Percentiles rank a stretch among this genome's conserved stretches.
Evolutionary conservation across 92 coral and sea anemone species (phyloP).

Genomic region (Bergia puertoricense): DNA sequence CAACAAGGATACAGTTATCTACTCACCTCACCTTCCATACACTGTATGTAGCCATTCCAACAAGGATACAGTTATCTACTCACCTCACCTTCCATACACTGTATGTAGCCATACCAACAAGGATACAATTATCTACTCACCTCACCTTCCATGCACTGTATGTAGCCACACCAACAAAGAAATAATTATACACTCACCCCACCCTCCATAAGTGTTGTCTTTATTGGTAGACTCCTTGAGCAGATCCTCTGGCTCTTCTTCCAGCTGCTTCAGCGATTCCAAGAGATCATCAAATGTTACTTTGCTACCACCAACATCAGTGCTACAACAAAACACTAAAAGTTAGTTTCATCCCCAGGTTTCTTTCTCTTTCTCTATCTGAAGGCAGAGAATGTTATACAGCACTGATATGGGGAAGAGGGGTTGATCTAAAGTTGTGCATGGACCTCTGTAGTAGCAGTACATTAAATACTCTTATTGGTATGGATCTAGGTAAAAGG

Average conservation of each 20-base stretch:
- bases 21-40: slow-evolving; percentile 33
- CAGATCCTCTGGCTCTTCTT: slow-evolving; percentile 84
- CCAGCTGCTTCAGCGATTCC: slow-evolving; percentile 92
- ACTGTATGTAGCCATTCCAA: no score
- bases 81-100: neutral
- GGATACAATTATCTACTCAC: neutral
- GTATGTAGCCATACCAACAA: neutral
- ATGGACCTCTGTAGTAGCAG: neutral
- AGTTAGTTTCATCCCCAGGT: neutral
- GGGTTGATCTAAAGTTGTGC: no score
- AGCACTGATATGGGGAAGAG: neutral
- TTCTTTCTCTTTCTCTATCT: no score
- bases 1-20: neutral
- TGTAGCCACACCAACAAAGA: neutral
- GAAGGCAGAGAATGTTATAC: neutral
- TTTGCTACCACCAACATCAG: slow-evolving; percentile 70
- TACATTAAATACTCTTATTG: no score
- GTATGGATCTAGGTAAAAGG: no score
- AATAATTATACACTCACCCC: slow-evolving; percentile 66
- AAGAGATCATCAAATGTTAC: slow-evolving; percentile 94
- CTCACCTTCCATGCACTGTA: neutral
- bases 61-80: neutral
- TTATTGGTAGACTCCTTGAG: slow-evolving; percentile 33
- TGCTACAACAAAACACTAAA: slow-evolving; percentile 32
- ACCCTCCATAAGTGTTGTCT: slow-evolving; percentile 58